A percentile compares a stretch with the other conserved stretches of the same genome.
These are phyloP conservation scores for Luehdorfia chinensis DNA, from an alignment of 1,140 invertebrate genomes.

Conservation along the genomic window DNA sequence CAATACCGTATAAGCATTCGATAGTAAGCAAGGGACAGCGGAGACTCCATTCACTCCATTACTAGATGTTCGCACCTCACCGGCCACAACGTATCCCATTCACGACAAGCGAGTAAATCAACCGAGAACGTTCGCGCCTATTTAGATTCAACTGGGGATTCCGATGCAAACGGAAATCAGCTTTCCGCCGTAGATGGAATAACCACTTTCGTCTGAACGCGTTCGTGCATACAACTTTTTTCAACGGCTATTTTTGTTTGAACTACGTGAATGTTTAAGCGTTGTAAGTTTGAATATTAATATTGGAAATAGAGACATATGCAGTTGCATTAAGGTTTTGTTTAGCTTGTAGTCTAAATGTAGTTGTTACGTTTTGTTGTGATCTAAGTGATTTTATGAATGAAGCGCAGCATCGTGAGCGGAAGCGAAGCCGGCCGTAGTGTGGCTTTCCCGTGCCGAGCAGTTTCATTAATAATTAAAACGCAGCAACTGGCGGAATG, in stretches of 20 bases:
- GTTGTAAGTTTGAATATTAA: not conserved
- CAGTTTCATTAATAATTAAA: conserved; percentile 77
- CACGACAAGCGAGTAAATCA: conserved; percentile 70
- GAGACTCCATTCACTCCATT: conserved; percentile 59
- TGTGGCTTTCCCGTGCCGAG: conserved; percentile 71
- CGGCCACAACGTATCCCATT: conserved; percentile 68
- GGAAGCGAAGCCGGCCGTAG: conserved; percentile 66
- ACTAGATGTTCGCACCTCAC: conserved; percentile 68
- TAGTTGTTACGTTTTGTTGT: conserved; percentile 32
- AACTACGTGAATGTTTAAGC: not conserved
- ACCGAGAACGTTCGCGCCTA: conserved; percentile 47
- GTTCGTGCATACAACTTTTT: conserved; percentile 64
- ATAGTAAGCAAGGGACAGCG: conserved; percentile 29
- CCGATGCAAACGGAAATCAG: conserved; percentile 62
- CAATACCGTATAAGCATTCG: conserved; percentile 31
- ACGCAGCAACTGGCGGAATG: conserved; percentile 65
- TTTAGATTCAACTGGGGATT: conserved; percentile 44
- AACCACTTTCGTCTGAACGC: conserved; percentile 63
- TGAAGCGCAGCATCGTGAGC: conserved; percentile 70
- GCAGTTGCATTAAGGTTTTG: conserved; percentile 27
- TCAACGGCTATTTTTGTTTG: conserved; percentile 61
- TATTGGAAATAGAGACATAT: conserved; percentile 26
- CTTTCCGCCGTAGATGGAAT: conserved; percentile 56
- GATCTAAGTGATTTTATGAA: conserved; percentile 63
- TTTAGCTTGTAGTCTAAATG: conserved; percentile 22